A percentile compares a stretch with the other conserved stretches of the same genome.
phyloP scores from a whole-genome alignment of 2,797 vertebrate genomes.

The Natrix natrix region DNA sequence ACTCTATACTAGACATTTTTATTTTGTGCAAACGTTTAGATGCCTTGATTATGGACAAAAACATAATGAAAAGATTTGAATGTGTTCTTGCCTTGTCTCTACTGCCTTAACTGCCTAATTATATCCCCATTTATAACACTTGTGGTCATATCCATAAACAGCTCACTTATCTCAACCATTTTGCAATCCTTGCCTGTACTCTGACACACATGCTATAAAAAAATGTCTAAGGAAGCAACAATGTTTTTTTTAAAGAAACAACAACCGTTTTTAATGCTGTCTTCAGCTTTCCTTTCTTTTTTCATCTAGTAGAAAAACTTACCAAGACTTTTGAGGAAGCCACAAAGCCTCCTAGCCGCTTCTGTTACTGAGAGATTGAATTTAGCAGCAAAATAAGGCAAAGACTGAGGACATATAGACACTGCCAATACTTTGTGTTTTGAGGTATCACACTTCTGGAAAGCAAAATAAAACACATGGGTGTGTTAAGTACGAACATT shows the following conservation, averaged over 20 bases:
- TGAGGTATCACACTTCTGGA: constrained; percentile 86
- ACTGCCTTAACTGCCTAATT: neutral
- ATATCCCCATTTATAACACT: neutral
- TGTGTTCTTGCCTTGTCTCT: neutral
- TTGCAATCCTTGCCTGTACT: neutral
- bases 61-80: neutral
- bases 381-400: constrained; percentile 94
- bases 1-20: neutral
- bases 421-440: constrained; percentile 90
- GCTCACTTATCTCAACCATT: neutral
- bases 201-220: neutral
- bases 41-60: neutral
- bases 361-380: constrained; percentile 82
- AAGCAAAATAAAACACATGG: constrained; percentile 28
- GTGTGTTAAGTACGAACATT: constrained; percentile 2
- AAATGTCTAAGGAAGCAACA: constrained; percentile 32
- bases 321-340: constrained; percentile 93
- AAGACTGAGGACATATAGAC: constrained; percentile 91
- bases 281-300: constrained; percentile 1
- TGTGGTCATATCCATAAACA: fast-evolving
- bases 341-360: constrained; percentile 86
- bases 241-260: neutral
- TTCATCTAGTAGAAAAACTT: constrained; percentile 52
- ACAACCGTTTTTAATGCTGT: fast-evolving
- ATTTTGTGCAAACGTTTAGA: neutral